Evolutionary conservation across 2,888 invertebrate genomes (phyloP), one percentile per base, ranked within the genome.

Genomic region (Lasiommata megera): DNA sequence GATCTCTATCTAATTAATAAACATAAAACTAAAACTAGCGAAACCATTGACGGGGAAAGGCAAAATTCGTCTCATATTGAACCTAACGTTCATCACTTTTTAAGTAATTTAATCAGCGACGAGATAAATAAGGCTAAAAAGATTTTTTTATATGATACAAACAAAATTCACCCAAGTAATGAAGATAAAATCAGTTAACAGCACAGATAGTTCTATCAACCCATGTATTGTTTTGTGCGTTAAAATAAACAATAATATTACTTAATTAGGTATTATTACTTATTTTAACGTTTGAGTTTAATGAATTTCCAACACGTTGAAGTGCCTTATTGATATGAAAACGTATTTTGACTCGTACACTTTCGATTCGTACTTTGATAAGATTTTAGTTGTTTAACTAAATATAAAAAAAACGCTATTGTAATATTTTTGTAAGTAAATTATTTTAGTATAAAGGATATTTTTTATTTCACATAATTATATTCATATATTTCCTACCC

Each of bases 141-240:
- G 56, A 73, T 80, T 56, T 78, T 88, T 58, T 53, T 79, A 12
- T 77, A 79, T 56, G 78, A 87, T 60, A 82, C 79, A 65, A 89
- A 88, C 69, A 88, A 82, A 75, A 77, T 90, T 65, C 87, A 88
- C 62, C 89, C 89, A 50, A 75, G 76, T 50, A 70, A 74, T 58
- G 76, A 68, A 54, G 67, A 69, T 58, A 66, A 57, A 53, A 62
- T 61, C 50, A 73, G 67, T 62, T 69, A 71, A 58, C 54, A n/a
- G n/a, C n/a, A n/a, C n/a, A n/a, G n/a, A n/a, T n/a, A n/a, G n/a
- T n/a, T n/a, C n/a, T n/a, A n/a, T n/a, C n/a, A n/a, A n/a, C n/a
- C n/a, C n/a, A n/a, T n/a, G n/a, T n/a, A n/a, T n/a, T n/a, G n/a
- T n/a, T n/a, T n/a, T n/a, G n/a, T n/a, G n/a, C n/a, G n/a, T n/a